Evolutionary conservation across 2,113 vertebrate species (phyloP).

Genomic region (Myotis davidii): DNA sequence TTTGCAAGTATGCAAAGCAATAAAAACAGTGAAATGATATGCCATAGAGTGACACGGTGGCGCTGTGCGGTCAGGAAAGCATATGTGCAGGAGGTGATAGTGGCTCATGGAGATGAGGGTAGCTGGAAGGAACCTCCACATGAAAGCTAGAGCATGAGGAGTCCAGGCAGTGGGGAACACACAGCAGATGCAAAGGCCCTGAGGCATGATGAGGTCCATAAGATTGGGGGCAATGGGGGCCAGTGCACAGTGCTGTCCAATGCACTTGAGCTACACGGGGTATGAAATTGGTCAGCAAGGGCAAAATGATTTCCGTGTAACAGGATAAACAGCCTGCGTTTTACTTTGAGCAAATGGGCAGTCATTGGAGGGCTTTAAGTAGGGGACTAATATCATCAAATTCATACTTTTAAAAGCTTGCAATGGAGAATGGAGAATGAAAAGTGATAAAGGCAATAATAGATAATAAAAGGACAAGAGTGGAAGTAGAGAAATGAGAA

Average conservation of each 20-base stretch:
- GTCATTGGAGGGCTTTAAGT: neutral
- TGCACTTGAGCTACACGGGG: neutral
- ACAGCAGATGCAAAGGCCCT: neutral
- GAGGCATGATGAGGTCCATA: neutral
- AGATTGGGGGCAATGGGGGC: neutral
- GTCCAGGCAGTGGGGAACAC: neutral
- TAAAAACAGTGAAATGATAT: neutral
- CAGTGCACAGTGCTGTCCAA: neutral
- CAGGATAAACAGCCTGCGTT: neutral
- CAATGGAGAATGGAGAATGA: neutral
- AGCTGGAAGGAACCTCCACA: neutral
- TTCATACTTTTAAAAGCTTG: neutral
- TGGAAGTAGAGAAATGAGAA: neutral
- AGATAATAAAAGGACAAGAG: neutral
- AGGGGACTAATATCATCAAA: neutral
- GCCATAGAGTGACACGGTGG: neutral
- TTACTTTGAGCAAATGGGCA: neutral
- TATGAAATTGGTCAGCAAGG: neutral
- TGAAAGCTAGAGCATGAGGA: neutral
- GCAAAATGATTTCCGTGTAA: neutral
- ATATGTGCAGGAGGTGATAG: neutral
- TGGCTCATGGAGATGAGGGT: neutral
- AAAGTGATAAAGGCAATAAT: neutral
- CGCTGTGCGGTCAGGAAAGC: neutral
- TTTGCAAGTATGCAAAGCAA: neutral